Evolutionary conservation across 2,113 vertebrate genomes (phyloP).

Genomic region (Acrocephalus arundinaceus): DNA sequence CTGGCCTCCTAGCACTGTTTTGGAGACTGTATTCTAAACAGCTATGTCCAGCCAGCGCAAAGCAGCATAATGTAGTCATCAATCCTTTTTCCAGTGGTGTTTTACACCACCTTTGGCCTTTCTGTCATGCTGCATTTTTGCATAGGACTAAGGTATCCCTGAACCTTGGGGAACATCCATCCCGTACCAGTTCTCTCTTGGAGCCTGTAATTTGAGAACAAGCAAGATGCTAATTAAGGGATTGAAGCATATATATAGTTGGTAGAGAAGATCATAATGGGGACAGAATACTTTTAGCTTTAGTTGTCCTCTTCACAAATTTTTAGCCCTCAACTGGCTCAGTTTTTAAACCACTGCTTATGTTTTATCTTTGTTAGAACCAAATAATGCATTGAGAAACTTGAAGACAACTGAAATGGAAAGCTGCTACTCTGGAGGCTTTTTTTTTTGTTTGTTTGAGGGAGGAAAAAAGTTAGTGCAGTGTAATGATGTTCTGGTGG

Average conservation of each 20-base stretch:
- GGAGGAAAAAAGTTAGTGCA: conserved; percentile 2
- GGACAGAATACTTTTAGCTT: not conserved
- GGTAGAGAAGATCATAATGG: not conserved
- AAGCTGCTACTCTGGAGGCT: conserved; percentile 22
- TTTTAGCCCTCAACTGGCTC: not conserved
- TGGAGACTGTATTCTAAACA: not conserved
- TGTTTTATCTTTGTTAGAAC: not conserved
- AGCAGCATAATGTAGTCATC: not conserved
- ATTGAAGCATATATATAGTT: not conserved
- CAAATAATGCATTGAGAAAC: conserved; percentile 30
- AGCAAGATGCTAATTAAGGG: not conserved
- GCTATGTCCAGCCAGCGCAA: not conserved
- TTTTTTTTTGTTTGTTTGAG: not conserved
- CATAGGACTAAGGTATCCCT: not conserved
- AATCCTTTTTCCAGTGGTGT: not conserved
- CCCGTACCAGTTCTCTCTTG: not conserved
- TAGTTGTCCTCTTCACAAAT: not conserved
- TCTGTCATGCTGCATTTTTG: not conserved
- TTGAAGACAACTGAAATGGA: not conserved
- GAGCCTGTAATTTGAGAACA: not conserved
- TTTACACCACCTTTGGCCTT: not conserved
- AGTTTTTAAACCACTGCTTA: conserved; percentile 17
- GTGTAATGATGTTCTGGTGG: conserved; percentile 13
- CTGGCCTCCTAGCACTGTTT: not conserved
- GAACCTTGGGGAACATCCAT: not conserved